These are phyloP conservation scores for Podotricha telesiphe DNA, from an alignment of 2,888 invertebrate genomes.

Conservation along the genomic window DNA sequence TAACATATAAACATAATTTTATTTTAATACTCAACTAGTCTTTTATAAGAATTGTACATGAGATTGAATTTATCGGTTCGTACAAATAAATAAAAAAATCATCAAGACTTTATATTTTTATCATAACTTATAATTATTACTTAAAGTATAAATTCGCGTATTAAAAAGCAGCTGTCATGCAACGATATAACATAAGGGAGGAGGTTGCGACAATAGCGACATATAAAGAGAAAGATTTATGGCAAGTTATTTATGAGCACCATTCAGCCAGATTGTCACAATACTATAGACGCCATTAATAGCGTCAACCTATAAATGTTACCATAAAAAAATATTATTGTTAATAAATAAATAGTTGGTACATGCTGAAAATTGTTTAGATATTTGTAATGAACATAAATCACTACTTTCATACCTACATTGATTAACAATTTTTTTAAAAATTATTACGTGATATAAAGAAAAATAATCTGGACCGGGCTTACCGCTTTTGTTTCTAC, in stretches of 20 bases:
- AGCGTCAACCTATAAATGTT: slow-evolving; percentile 30
- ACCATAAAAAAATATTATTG: slow-evolving; percentile 23
- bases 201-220: slow-evolving; percentile 43
- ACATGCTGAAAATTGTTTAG: not conserved
- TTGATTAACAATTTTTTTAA: too few species aligned
- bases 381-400: not conserved
- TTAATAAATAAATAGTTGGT: slow-evolving; percentile 2
- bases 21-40: too few species aligned
- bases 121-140: too few species aligned
- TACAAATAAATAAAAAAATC: too few species aligned
- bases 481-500: too few species aligned
- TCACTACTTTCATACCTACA: not conserved
- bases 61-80: too few species aligned
- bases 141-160: not conserved
- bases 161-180: slow-evolving; percentile 3
- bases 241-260: slow-evolving; percentile 44
- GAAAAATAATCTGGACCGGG: too few species aligned
- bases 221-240: slow-evolving; percentile 45
- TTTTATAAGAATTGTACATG: too few species aligned
- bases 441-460: too few species aligned
- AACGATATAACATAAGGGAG: slow-evolving; percentile 32
- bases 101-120: too few species aligned
- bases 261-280: slow-evolving; percentile 42
- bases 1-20: too few species aligned
- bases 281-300: slow-evolving; percentile 37